phyloP scores from a whole-genome alignment of 2,797 vertebrate genomes.

The Aulostomus chinensis region DNA sequence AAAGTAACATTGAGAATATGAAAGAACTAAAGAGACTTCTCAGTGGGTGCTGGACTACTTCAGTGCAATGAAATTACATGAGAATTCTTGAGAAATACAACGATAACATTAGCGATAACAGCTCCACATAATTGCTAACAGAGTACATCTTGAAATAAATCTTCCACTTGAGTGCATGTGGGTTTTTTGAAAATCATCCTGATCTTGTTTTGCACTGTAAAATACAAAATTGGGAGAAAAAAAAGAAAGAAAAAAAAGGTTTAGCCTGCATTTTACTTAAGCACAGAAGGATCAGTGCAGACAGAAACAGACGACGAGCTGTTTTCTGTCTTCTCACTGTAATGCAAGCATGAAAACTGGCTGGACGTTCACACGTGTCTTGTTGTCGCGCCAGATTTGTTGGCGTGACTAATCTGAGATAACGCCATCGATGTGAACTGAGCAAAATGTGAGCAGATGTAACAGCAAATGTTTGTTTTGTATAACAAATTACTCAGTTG shows the following conservation, averaged over 20 bases:
- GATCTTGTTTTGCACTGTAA: constrained; percentile 7
- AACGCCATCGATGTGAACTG: constrained; percentile 45
- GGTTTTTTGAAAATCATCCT: too few species aligned
- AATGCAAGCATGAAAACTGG: constrained; percentile 46
- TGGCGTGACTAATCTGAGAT: constrained; percentile 47
- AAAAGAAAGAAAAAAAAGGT: constrained; percentile 22
- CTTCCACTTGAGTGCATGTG: constrained; percentile 18
- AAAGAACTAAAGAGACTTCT: constrained; percentile 30
- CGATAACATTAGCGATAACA: constrained; percentile 30
- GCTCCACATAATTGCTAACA: constrained; percentile 34
- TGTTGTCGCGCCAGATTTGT: constrained; percentile 37
- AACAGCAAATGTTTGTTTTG: constrained; percentile 22
- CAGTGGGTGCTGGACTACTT: constrained; percentile 14
- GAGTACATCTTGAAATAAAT: constrained; percentile 28
- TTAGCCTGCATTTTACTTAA: too few species aligned
- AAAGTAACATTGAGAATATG: constrained; percentile 34
- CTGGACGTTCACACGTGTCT: constrained; percentile 45
- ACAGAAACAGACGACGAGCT: constrained; percentile 46
- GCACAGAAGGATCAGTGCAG: too few species aligned
- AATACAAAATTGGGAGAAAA: constrained; percentile 24
- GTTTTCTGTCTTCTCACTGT: constrained; percentile 34
- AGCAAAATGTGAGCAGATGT: constrained; percentile 46
- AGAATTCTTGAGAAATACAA: constrained; percentile 27
- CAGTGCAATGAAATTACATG: constrained; percentile 23
- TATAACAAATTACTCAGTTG: constrained; percentile 8